These are phyloP conservation scores for Drosophila nebulosa DNA, from an alignment of 1,140 invertebrate genomes.

Conservation along the genomic window DNA sequence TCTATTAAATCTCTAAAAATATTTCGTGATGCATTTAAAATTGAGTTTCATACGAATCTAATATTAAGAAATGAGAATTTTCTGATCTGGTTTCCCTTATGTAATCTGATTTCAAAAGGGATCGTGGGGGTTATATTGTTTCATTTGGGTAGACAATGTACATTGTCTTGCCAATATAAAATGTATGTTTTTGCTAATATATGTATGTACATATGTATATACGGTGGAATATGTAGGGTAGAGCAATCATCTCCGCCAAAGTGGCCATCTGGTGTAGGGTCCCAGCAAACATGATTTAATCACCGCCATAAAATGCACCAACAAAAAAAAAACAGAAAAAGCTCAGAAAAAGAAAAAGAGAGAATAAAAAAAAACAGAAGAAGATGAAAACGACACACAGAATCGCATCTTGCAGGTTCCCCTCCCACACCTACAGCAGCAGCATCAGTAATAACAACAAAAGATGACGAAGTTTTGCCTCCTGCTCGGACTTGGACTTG, in stretches of 20 bases:
- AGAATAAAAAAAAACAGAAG: conserved; percentile 19
- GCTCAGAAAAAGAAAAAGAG: conserved; percentile 1
- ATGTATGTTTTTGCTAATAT: not conserved
- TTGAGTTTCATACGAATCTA: no score
- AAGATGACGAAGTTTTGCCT: conserved; percentile 23
- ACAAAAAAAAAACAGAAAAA: not conserved
- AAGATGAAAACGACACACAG: conserved; percentile 26
- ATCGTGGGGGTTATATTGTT: no score
- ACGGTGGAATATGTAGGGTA: not conserved
- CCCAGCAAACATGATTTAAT: conserved; percentile 48
- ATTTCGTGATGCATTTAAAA: no score
- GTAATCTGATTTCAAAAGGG: no score
- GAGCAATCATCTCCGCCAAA: not conserved
- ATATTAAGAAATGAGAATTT: no score
- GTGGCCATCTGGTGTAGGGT: conserved; percentile 31
- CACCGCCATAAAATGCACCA: conserved; percentile 52
- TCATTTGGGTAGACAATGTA: no score
- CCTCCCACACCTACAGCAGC: conserved; percentile 9
- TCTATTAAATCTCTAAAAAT: no score
- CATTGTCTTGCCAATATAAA: not conserved
- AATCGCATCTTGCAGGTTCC: not conserved
- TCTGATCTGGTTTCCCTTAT: no score
- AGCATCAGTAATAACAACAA: conserved; percentile 24
- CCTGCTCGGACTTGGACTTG: conserved; percentile 28
- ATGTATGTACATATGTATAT: not conserved